These are phyloP conservation scores for Gnathonemus longibarbis DNA, from an alignment of 2,113 vertebrate species.

Conservation along the genomic window DNA sequence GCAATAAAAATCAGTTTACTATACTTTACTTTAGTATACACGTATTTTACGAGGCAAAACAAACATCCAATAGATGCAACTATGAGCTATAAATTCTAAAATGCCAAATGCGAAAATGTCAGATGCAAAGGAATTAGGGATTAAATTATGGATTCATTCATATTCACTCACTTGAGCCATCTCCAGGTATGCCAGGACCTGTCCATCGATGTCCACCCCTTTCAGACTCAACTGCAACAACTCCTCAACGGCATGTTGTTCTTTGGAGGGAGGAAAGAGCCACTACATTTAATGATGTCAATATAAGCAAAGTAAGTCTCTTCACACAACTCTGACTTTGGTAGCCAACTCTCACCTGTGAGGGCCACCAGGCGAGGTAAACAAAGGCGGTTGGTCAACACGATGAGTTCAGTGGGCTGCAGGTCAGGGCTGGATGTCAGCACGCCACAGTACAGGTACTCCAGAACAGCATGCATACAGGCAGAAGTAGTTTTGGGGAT, in stretches of 20 bases:
- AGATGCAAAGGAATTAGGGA: neutral
- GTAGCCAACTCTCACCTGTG: slow-evolving; percentile 59
- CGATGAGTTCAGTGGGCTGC: slow-evolving; percentile 73
- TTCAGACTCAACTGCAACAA: slow-evolving; percentile 67
- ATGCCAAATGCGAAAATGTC: neutral
- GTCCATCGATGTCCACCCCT: slow-evolving; percentile 73
- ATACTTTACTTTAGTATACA: neutral
- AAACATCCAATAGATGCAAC: neutral
- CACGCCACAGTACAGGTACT: slow-evolving; percentile 77
- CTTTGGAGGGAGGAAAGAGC: slow-evolving; percentile 44
- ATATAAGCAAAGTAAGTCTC: neutral
- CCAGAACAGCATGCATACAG: slow-evolving; percentile 73
- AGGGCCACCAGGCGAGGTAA: slow-evolving; percentile 75
- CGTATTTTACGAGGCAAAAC: neutral
- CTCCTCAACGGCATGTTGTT: slow-evolving; percentile 77
- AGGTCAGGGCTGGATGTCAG: slow-evolving; percentile 64
- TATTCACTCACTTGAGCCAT: slow-evolving; percentile 66
- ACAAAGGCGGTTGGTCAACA: slow-evolving; percentile 78
- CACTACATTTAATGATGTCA: neutral
- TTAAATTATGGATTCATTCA: neutral
- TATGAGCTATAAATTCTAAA: neutral
- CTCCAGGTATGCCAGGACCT: slow-evolving; percentile 78
- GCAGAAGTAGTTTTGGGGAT: slow-evolving; percentile 69
- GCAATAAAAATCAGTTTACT: neutral
- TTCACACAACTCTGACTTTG: neutral